Evolutionary conservation across 2,888 invertebrate genomes (phyloP).

Genomic region (Eustalomyia histrio): DNA sequence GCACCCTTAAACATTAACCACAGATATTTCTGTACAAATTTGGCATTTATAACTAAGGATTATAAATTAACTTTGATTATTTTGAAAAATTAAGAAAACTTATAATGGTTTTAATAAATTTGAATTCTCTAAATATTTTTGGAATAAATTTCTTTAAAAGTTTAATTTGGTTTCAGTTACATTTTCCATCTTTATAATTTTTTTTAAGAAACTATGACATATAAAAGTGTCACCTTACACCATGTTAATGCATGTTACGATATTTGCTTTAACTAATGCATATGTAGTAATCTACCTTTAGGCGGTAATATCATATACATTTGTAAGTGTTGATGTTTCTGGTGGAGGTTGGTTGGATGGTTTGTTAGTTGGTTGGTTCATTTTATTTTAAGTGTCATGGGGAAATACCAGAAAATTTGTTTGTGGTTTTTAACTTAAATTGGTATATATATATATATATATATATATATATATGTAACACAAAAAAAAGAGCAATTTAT

Average conservation of each 20-base stretch:
- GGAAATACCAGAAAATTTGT: constrained; percentile 25
- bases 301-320: background rate
- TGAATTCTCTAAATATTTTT: too few relatives aligned
- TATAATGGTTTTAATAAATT: too few relatives aligned
- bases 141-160: too few relatives aligned
- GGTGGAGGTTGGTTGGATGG: background rate
- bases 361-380: constrained; percentile 61
- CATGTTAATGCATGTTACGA: background rate
- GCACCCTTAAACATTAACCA: too few relatives aligned
- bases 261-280: constrained; percentile 5
- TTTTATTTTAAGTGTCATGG: constrained; percentile 55
- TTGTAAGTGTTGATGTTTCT: constrained; percentile 46
- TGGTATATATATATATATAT: background rate
- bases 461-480: too few relatives aligned
- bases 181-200: too few relatives aligned
- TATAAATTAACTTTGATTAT: too few relatives aligned
- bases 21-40: too few relatives aligned
- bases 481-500: background rate
- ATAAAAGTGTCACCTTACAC: background rate
- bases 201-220: too few relatives aligned
- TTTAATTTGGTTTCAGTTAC: too few relatives aligned
- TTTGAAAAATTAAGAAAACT: too few relatives aligned
- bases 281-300: background rate
- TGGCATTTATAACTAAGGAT: too few relatives aligned
- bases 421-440: constrained; percentile 25